Conservation (phyloP, 2,113 vertebrate genomes). For the Pontoporia blainvillei region DNA sequence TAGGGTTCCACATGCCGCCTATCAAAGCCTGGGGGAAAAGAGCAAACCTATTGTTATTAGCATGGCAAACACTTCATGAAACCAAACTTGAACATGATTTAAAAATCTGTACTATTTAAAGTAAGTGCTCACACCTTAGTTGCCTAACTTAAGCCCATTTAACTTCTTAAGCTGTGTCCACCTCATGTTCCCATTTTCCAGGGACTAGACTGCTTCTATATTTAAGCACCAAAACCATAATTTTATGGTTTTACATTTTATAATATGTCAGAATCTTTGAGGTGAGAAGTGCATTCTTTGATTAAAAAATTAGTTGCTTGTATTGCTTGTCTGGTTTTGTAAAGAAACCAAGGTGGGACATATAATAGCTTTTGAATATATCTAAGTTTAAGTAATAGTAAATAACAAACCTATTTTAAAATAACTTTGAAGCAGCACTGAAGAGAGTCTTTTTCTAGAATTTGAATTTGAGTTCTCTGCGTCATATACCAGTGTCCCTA, state of each 20-base stretch:
- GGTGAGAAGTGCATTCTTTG: background rate
- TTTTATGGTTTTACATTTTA: background rate
- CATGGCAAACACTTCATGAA: background rate
- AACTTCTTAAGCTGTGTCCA: background rate
- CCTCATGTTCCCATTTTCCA: background rate
- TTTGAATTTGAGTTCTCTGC: background rate
- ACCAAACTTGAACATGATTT: background rate
- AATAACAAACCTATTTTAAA: background rate
- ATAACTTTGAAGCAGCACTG: background rate
- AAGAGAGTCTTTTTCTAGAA: background rate
- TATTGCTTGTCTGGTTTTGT: background rate
- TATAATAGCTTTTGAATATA: background rate
- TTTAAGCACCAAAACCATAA: background rate
- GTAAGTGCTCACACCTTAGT: background rate
- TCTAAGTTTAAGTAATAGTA: conserved; percentile 19
- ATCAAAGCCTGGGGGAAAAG: background rate
- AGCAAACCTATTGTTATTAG: background rate
- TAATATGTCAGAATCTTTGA: background rate
- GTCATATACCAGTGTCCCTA: background rate
- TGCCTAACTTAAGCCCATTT: background rate
- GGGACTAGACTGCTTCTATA: background rate
- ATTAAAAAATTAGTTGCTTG: background rate
- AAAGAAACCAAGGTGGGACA: background rate
- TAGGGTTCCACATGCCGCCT: background rate
- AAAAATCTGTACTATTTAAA: background rate